Base-by-base conservation (phyloP, 2,113 vertebrate genomes). In the Mugil cephalus region DNA sequence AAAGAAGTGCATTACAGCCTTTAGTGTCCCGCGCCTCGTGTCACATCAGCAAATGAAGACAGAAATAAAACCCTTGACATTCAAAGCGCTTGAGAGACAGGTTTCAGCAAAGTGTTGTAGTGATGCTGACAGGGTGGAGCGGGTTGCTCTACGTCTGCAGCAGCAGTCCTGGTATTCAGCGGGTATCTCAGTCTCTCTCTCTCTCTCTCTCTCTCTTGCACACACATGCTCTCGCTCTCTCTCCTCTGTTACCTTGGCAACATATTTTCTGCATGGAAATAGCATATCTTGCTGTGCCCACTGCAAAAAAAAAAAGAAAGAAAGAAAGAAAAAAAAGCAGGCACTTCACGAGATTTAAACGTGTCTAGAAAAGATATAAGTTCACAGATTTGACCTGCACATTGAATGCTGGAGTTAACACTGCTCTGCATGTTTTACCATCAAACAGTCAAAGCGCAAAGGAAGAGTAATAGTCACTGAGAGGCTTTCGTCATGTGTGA, bases 181-280 rank as follows among this genome's bases (percentile, higher is more conserved):
- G 74, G 51, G 34, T 84, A 82, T 78, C 74, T 72, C 80, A 75
- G 76, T 54, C 69, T 74, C 35, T 51, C 76, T 59, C 71, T 60
- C 80, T 34, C 66, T 59, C 74, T 60, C 72, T 38, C 62, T 34
- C 63, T 24, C 74, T 51, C 72, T 43, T 55, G 4, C 54, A 4
- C 48, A n/a, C 48, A 50, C 63, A n/a, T 39, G 21, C 59, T 19
- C 77, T 48, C 77, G 36, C 88, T 48, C 85, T 69, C 85, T 76
- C 89, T 85, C 84, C 89, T 91, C 90, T 88, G 93, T 94, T 94
- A 93, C 93, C 93, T 84, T 93, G 93, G 93, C 87, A 94, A 94
- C 93, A 93, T 92, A 91, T 93, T 93, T 91, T 90, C 92, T 93
- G 92, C 92, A 92, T 93, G 88, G 90, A 92, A 92, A 93, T 93